Conservation (phyloP, 2,113 vertebrate species). For the Sylvicapra grimmia region DNA sequence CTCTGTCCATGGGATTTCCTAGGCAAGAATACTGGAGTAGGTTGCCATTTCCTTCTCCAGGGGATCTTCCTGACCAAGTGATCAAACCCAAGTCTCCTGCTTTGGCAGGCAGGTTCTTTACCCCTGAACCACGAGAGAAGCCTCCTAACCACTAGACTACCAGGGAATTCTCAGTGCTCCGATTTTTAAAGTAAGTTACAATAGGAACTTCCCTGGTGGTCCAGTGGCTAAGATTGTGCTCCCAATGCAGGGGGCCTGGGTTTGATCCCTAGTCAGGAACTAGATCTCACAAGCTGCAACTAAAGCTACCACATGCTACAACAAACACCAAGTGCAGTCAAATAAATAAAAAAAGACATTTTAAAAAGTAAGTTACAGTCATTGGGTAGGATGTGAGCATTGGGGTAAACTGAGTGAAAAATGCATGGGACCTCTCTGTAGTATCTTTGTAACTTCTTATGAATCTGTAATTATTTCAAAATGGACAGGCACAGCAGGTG, state of each 20-base stretch:
- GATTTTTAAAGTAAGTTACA: constrained; percentile 17
- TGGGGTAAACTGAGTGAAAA: neutral
- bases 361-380: neutral
- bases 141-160: neutral
- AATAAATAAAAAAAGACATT: neutral
- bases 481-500: neutral
- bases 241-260: neutral
- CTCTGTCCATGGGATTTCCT: neutral
- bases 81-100: neutral
- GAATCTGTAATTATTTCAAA: constrained; percentile 7
- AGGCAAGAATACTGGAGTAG: neutral
- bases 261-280: neutral
- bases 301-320: neutral
- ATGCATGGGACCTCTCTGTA: neutral
- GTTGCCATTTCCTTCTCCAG: neutral
- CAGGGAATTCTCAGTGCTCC: neutral
- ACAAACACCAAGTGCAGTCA: neutral
- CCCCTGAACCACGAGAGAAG: neutral
- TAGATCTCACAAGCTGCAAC: neutral
- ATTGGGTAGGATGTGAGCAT: neutral
- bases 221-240: neutral
- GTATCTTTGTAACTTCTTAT: neutral
- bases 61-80: neutral
- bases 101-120: neutral
- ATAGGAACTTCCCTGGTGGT: neutral